Evolutionary conservation across 2,888 invertebrate genomes (phyloP).

Genomic region (Fissipunctia ypsillon): DNA sequence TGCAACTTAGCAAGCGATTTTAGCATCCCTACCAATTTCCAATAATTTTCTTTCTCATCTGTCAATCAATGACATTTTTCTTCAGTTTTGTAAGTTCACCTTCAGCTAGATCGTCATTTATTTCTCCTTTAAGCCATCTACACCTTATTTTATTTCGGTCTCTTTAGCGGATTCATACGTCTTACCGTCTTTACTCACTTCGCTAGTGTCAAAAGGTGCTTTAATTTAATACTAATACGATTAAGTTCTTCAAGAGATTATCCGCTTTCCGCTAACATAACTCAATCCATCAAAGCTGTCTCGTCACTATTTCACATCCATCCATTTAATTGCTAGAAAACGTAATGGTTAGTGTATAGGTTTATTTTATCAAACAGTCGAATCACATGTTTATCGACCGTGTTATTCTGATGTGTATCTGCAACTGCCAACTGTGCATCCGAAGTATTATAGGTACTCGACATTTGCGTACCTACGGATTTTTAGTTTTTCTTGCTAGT

Average conservation of each 20-base stretch:
- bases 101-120: too few species aligned
- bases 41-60: too few species aligned
- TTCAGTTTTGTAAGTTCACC: too few species aligned
- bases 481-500: constrained; percentile 20
- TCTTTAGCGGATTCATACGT: background rate
- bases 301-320: constrained; percentile 51
- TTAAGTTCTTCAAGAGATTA: constrained; percentile 39
- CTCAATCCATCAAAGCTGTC: constrained; percentile 39
- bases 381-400: constrained; percentile 63
- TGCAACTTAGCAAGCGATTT: background rate
- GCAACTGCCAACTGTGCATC: constrained; percentile 33
- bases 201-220: constrained; percentile 24
- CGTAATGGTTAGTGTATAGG: constrained; percentile 51
- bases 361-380: constrained; percentile 56
- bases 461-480: constrained; percentile 16
- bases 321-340: constrained; percentile 59
- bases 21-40: background rate
- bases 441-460: constrained; percentile 17
- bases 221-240: constrained; percentile 42
- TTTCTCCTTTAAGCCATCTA: background rate
- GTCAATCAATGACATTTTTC: too few species aligned
- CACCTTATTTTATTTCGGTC: background rate
- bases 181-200: constrained; percentile 26
- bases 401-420: constrained; percentile 64
- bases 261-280: constrained; percentile 38